Conservation (phyloP, 2,888 invertebrate species). For the Ernsta delagoae region DNA sequence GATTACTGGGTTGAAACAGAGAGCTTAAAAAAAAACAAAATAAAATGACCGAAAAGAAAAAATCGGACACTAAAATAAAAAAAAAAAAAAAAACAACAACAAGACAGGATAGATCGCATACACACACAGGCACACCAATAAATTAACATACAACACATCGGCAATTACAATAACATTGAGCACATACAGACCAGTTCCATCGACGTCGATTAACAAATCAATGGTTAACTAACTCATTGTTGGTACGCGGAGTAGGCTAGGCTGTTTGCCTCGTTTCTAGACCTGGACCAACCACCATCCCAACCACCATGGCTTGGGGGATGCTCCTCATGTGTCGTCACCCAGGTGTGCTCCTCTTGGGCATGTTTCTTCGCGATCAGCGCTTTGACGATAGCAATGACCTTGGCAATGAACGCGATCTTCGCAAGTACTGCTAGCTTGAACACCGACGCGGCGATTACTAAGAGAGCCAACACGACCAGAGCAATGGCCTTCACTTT, state of each 20-base stretch:
- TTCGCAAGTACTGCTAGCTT: slow-evolving; percentile 91
- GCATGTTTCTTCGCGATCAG: slow-evolving; percentile 71
- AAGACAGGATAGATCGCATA: slow-evolving; percentile 44
- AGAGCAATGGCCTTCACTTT: slow-evolving; percentile 88
- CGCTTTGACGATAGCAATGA: slow-evolving; percentile 67
- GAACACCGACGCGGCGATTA: slow-evolving; percentile 88
- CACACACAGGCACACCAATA: slow-evolving; percentile 56
- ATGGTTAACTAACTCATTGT: slow-evolving; percentile 46
- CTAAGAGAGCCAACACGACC: slow-evolving; percentile 86
- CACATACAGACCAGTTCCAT: slow-evolving; percentile 36
- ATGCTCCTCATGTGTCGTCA: slow-evolving; percentile 59
- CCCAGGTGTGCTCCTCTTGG: slow-evolving; percentile 61
- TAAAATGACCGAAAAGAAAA: slow-evolving; percentile 72
- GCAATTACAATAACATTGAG: slow-evolving; percentile 43
- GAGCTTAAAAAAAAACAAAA: slow-evolving; percentile 43
- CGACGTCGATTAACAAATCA: slow-evolving; percentile 5
- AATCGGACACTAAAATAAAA: slow-evolving; percentile 44
- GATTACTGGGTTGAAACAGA: slow-evolving; percentile 49
- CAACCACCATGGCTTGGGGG: slow-evolving; percentile 54
- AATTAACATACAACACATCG: slow-evolving; percentile 50
- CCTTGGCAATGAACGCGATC: slow-evolving; percentile 86
- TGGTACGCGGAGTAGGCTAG: slow-evolving; percentile 75
- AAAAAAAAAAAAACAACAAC: not conserved
- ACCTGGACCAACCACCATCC: slow-evolving; percentile 76
- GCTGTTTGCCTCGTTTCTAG: slow-evolving; percentile 68